Base-by-base conservation (phyloP, 2,888 invertebrate species). In the Andrena trimmerana region DNA sequence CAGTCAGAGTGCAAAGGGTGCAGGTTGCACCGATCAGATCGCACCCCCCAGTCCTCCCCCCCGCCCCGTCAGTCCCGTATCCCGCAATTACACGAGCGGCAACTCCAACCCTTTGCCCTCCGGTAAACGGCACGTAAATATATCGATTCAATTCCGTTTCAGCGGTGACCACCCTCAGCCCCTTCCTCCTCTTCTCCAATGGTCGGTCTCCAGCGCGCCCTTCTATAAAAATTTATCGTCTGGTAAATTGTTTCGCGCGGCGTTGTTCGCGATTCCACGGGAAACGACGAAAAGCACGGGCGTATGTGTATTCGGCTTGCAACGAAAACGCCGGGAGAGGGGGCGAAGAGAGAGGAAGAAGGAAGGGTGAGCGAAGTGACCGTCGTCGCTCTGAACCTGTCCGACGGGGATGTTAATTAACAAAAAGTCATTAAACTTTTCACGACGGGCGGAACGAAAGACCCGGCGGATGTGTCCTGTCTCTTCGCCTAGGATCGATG, bases 111-210 rank as follows among this genome's bases (percentile, higher is more conserved):
- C 92, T 91, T 92, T 89, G 89, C 85, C 89, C 78, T 89, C 78
- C 87, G 78, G 91, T 93, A 93, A 94, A 94, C 93, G 93, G 91
- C 91, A 90, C 94, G 93, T 94, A 94, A 94, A 94, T 94, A 94
- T 92, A 93, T 94, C 93, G 94, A 94, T 94, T 94, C 93, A 94
- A 94, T 94, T 94, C 93, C 93, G 93, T 94, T 93, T 93, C 91
- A 89, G 90, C 90, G 90, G 89, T 88, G 90, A 90, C 67, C 76
- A 84, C 78, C 74, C 82, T 62, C 83, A 27, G 65, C 80, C 80
- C 67, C 80, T 67, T 72, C 67, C 42, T 42, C 42, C 42, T 42
- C 42, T 42, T 42, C 42, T 16, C 42, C 42, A 42, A 42, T 67
- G 66, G 85, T 77, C 84, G 80, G 79, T 74, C 68, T 81, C 70